Percentiles rank a stretch among this genome's conserved stretches.
Evolutionary conservation across 2,888 invertebrate species (phyloP).

Genomic region (Cotesia congregata): DNA sequence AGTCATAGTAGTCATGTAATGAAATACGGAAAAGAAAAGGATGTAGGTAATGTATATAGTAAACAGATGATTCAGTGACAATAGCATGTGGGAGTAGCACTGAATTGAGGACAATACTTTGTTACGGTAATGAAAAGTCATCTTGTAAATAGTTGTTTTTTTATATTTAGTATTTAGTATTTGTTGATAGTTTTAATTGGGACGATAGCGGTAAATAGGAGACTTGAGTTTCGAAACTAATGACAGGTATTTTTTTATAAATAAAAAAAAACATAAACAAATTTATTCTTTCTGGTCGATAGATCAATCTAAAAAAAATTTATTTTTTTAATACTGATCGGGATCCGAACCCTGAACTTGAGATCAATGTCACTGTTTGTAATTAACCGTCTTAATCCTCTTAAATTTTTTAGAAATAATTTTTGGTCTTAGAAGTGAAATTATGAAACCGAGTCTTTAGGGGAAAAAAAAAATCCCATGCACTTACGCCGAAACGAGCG

Average conservation of each 20-base stretch:
- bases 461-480: background rate
- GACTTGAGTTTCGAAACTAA: no score
- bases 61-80: background rate
- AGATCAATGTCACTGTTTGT: background rate
- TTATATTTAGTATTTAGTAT: background rate
- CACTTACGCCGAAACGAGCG: conserved; percentile 16
- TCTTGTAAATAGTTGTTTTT: background rate
- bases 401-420: background rate
- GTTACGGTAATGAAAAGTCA: conserved; percentile 1
- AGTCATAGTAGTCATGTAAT: background rate
- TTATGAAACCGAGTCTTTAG: background rate
- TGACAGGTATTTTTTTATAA: no score
- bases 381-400: background rate
- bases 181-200: background rate
- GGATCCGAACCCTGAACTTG: background rate
- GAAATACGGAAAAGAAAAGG: background rate
- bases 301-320: no score
- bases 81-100: conserved; percentile 7
- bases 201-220: no score
- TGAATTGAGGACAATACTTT: conserved; percentile 9
- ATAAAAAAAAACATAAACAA: no score
- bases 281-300: no score
- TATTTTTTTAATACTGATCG: background rate
- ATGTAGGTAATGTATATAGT: conserved; percentile 1
- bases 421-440: background rate